phyloP scores from a whole-genome alignment of 2,797 vertebrate genomes.

The Eospalax fontanierii region DNA sequence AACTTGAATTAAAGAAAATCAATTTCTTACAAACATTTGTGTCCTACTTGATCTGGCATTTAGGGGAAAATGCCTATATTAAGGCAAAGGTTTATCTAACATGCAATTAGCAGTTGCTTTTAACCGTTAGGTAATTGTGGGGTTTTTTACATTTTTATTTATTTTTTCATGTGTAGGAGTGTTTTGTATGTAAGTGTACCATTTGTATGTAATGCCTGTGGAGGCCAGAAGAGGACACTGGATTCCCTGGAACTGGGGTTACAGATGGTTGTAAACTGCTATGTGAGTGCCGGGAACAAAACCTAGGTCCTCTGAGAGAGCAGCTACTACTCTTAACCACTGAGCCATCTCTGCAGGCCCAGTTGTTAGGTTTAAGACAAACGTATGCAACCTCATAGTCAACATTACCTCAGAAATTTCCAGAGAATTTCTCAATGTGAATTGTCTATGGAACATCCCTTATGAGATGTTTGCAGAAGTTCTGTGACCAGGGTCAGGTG shows the following conservation, averaged over 20 bases:
- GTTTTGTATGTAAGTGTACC: too few relatives aligned
- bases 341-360: too few relatives aligned
- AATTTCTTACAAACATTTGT: neutral
- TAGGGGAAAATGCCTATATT: neutral
- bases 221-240: too few relatives aligned
- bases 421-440: neutral
- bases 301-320: too few relatives aligned
- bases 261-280: too few relatives aligned
- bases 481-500: neutral
- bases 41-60: constrained; percentile 14
- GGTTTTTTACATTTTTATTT: too few relatives aligned
- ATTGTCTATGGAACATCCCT: neutral
- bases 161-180: too few relatives aligned
- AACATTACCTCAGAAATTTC: neutral
- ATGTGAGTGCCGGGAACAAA: too few relatives aligned
- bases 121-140: neutral
- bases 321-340: too few relatives aligned
- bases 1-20: neutral
- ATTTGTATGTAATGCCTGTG: too few relatives aligned
- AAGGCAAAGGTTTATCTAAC: neutral
- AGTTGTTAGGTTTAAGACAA: neutral
- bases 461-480: neutral
- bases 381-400: neutral
- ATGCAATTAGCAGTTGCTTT: neutral
- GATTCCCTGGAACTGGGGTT: too few relatives aligned